Conservation (phyloP, 2,888 invertebrate species). For the Anticlea derivata region DNA sequence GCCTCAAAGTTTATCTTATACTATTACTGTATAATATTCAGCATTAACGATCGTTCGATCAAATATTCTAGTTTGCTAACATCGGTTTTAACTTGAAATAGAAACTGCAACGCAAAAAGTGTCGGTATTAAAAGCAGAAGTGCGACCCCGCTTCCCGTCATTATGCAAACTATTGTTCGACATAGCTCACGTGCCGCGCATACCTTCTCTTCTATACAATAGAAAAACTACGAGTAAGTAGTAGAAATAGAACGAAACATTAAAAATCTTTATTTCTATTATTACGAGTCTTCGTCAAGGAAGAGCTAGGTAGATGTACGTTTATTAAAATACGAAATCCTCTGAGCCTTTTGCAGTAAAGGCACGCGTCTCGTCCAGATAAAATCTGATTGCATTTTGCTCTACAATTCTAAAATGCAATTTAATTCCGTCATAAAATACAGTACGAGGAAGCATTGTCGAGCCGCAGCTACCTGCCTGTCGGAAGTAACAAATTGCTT, state of each 20-base stretch:
- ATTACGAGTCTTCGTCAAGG: too few species aligned
- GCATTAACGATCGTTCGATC: too few species aligned
- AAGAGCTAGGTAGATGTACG: too few species aligned
- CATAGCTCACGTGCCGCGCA: conserved; percentile 9
- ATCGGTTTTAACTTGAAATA: conserved; percentile 1
- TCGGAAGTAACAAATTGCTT: conserved; percentile 1
- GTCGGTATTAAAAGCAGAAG: conserved; percentile 11
- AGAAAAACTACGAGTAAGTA: too few species aligned
- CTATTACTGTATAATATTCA: too few species aligned
- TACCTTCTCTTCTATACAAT: background rate
- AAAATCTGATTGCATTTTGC: conserved; percentile 12
- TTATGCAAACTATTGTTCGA: conserved; percentile 23
- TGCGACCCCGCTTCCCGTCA: conserved; percentile 21
- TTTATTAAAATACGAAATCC: background rate
- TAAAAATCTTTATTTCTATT: too few species aligned
- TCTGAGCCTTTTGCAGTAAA: background rate
- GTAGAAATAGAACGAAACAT: too few species aligned
- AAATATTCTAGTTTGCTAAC: background rate
- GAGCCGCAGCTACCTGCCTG: background rate
- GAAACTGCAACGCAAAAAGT: background rate
- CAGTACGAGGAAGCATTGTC: background rate
- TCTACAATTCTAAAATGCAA: conserved; percentile 23
- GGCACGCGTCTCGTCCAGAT: conserved; percentile 3
- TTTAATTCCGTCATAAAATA: conserved; percentile 2
- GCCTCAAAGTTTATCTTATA: too few species aligned